Conservation (phyloP, 1,140 invertebrate genomes). For the Fopius arisanus region DNA sequence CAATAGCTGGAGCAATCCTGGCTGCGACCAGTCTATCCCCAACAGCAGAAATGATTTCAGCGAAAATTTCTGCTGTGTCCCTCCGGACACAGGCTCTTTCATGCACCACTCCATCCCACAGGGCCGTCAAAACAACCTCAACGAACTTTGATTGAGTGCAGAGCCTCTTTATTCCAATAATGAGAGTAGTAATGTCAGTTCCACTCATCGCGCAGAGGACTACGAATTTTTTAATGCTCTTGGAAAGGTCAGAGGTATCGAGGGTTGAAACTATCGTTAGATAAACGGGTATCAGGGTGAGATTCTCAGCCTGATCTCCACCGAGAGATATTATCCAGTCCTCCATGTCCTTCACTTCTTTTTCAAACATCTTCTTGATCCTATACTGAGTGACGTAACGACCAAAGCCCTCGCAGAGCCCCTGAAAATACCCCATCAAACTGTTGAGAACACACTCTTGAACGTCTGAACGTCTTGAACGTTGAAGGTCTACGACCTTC, state of each 20-base stretch:
- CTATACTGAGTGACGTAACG: constrained; percentile 46
- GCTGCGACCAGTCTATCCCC: constrained; percentile 68
- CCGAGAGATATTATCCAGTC: constrained; percentile 45
- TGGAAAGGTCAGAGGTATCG: constrained; percentile 48
- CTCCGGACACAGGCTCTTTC: constrained; percentile 68
- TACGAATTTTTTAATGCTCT: constrained; percentile 54
- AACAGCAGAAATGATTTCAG: constrained; percentile 67
- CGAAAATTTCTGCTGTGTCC: constrained; percentile 70
- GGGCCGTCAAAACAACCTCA: constrained; percentile 69
- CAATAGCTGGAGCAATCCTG: constrained; percentile 73
- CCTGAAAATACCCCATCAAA: constrained; percentile 53
- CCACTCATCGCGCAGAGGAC: constrained; percentile 56
- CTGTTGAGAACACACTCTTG: constrained; percentile 53
- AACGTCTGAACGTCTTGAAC: no score
- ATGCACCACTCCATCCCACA: constrained; percentile 79
- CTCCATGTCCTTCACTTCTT: constrained; percentile 48
- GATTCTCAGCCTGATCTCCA: constrained; percentile 31
- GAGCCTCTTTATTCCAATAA: constrained; percentile 67
- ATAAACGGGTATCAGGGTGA: constrained; percentile 54
- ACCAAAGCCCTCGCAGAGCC: constrained; percentile 54
- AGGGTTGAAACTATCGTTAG: constrained; percentile 54
- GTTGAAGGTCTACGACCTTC: constrained; percentile 48
- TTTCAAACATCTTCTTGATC: constrained; percentile 50
- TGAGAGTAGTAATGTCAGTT: constrained; percentile 63
- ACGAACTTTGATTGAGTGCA: constrained; percentile 65